Conservation (phyloP, 2,113 vertebrate genomes). For the Columba livia region DNA sequence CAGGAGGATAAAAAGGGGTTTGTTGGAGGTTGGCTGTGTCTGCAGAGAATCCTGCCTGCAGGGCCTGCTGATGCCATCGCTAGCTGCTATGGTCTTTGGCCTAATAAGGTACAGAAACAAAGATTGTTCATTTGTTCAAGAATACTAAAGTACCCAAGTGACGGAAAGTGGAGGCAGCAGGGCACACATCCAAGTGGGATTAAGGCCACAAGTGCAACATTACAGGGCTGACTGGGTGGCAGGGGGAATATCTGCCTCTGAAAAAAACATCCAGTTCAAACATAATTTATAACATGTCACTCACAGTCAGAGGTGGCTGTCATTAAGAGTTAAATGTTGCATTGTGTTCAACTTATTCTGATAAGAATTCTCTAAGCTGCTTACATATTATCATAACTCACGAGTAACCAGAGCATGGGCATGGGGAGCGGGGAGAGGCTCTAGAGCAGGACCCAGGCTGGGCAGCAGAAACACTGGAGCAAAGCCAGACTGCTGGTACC, state of each 20-base stretch:
- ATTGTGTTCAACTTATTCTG: constrained; percentile 43
- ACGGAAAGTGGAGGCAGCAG: constrained; percentile 68
- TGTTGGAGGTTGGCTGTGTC: constrained; percentile 85
- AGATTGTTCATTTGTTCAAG: constrained; percentile 81
- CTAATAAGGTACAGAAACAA: constrained; percentile 82
- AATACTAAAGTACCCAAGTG: constrained; percentile 71
- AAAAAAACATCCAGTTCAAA: constrained; percentile 62
- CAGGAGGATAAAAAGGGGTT: constrained; percentile 87
- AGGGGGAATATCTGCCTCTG: constrained; percentile 45
- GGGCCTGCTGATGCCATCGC: constrained; percentile 79
- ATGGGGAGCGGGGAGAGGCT: neutral
- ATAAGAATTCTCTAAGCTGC: constrained; percentile 71
- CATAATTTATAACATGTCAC: constrained; percentile 71
- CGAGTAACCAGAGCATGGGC: neutral
- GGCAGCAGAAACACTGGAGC: neutral
- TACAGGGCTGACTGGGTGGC: constrained; percentile 71
- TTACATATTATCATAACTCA: constrained; percentile 65
- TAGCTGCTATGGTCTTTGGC: constrained; percentile 78
- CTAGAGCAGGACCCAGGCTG: neutral
- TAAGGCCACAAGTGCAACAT: constrained; percentile 75
- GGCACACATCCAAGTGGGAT: constrained; percentile 80
- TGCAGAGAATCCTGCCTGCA: constrained; percentile 80
- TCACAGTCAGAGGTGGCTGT: constrained; percentile 70
- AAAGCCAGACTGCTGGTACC: neutral
- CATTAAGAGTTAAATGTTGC: constrained; percentile 65